phyloP scores from a whole-genome alignment of 2,113 vertebrate species.

The Himantopus leucocephalus region DNA sequence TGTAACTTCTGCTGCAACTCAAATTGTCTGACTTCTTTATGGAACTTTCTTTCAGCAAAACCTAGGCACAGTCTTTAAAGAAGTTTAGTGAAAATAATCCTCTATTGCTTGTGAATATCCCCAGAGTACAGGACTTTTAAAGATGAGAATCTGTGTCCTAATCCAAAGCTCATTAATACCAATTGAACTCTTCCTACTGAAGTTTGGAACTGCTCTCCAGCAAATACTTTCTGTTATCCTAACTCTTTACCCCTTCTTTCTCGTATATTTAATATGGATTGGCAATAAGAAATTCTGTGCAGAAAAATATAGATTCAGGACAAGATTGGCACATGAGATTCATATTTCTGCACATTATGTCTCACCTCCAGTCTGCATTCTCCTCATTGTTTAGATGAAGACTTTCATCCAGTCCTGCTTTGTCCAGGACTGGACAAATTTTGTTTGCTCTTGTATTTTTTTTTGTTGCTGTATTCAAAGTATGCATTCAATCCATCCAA shows the following conservation, averaged over 20 bases:
- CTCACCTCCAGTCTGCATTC: background rate
- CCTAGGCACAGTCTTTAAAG: background rate
- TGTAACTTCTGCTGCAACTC: background rate
- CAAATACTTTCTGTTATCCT: background rate
- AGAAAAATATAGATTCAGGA: background rate
- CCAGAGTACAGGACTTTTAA: background rate
- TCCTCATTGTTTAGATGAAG: background rate
- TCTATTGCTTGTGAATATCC: background rate
- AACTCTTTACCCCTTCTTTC: background rate
- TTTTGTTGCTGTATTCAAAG: slow-evolving; percentile 13
- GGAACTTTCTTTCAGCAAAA: background rate
- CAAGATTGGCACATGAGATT: background rate
- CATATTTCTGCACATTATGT: background rate
- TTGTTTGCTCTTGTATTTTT: rapidly evolving
- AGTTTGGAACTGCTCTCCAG: background rate
- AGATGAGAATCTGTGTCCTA: background rate
- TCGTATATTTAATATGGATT: background rate
- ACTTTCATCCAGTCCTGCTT: background rate
- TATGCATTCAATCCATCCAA: slow-evolving; percentile 38
- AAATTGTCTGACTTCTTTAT: background rate
- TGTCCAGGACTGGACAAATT: background rate
- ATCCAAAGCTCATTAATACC: background rate
- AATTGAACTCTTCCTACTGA: background rate
- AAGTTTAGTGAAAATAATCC: background rate
- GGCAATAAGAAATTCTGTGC: background rate